These are phyloP conservation scores for Orius insidiosus DNA, from an alignment of 1,140 invertebrate genomes.

Conservation along the genomic window DNA sequence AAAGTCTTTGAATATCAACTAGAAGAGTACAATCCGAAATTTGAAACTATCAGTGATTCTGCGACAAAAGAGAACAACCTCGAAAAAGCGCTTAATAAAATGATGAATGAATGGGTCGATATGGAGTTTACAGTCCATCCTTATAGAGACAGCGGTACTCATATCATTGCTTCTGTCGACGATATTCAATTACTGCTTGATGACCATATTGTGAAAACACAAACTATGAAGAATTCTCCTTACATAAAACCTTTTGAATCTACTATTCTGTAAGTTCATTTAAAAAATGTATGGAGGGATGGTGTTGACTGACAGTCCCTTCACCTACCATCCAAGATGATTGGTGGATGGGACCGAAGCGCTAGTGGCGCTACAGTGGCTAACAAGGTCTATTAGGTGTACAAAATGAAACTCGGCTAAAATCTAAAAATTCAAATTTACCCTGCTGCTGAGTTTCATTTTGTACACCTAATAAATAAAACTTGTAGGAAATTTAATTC, in stretches of 20 bases:
- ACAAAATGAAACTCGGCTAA: too few species aligned
- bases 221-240: conserved; percentile 93
- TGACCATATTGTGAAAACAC: conserved; percentile 92
- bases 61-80: conserved; percentile 90
- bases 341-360: too few species aligned
- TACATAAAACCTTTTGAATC: conserved; percentile 90
- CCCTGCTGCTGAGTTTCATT: too few species aligned
- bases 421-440: too few species aligned
- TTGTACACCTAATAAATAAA: too few species aligned
- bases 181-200: conserved; percentile 90
- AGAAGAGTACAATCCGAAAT: conserved; percentile 76
- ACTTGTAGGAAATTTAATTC: too few species aligned
- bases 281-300: not conserved
- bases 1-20: conserved; percentile 88
- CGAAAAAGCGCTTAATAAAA: conserved; percentile 75
- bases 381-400: too few species aligned
- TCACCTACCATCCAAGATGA: not conserved
- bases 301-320: not conserved
- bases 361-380: too few species aligned
- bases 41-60: conserved; percentile 83
- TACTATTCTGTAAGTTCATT: conserved; percentile 45
- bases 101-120: conserved; percentile 84
- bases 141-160: conserved; percentile 78
- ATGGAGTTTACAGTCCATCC: conserved; percentile 61
- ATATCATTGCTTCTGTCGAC: conserved; percentile 77